These are phyloP conservation scores for Istiophorus platypterus DNA, from an alignment of 2,113 vertebrate species.

Conservation along the genomic window DNA sequence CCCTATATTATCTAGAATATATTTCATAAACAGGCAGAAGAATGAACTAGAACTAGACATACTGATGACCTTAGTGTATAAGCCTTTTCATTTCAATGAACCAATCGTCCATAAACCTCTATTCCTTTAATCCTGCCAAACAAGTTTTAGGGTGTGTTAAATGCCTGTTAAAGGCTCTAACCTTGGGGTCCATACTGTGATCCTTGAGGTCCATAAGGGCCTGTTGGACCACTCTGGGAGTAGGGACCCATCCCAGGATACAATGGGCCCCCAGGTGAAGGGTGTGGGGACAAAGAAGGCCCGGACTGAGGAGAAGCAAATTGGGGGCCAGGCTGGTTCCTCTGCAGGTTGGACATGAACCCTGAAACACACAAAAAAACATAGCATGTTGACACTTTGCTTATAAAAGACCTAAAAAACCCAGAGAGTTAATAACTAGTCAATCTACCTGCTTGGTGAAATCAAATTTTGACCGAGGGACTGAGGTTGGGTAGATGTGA, in stretches of 20 bases:
- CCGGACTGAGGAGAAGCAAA: constrained; percentile 92
- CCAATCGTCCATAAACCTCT: neutral
- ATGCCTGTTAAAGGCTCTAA: constrained; percentile 64
- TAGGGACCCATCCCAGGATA: constrained; percentile 91
- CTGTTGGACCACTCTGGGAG: constrained; percentile 89
- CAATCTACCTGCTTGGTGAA: constrained; percentile 10
- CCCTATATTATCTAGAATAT: neutral
- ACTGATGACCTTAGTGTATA: neutral
- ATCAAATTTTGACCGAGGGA: constrained; percentile 22
- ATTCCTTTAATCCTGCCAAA: neutral
- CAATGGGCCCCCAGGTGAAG: constrained; percentile 90
- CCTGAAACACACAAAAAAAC: constrained; percentile 80
- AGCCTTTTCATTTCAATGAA: neutral
- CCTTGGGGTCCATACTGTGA: constrained; percentile 95
- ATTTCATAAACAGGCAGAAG: neutral
- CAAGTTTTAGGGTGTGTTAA: neutral
- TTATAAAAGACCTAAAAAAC: neutral
- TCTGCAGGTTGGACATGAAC: constrained; percentile 92
- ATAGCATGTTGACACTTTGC: constrained; percentile 3
- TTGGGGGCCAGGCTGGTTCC: constrained; percentile 91
- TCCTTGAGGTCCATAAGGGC: constrained; percentile 92
- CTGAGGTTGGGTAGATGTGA: neutral
- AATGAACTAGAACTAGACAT: no score
- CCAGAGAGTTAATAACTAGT: neutral
- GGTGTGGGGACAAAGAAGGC: constrained; percentile 93